phyloP scores from a whole-genome alignment of 2,113 vertebrate genomes.

The Catharus bicknelli region DNA sequence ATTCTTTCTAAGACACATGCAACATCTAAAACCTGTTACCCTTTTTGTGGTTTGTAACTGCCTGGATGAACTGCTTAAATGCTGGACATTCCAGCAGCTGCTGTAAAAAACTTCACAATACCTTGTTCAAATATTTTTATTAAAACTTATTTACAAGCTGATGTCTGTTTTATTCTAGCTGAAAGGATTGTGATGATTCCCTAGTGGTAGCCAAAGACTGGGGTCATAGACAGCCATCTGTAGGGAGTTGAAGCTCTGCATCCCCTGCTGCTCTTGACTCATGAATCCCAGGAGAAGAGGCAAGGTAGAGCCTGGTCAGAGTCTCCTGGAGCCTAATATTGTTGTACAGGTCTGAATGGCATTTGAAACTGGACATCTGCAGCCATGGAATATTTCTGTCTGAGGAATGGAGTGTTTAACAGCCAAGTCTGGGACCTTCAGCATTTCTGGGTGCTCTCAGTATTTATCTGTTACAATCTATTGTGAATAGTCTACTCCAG shows the following conservation, averaged over 20 bases:
- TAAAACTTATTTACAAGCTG: conserved; percentile 44
- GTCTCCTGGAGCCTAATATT: neutral
- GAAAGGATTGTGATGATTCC: neutral
- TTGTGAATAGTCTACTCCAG: neutral
- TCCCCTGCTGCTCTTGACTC: neutral
- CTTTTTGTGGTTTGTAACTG: neutral
- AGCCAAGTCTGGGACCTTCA: neutral
- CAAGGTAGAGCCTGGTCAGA: neutral
- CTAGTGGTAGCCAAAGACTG: neutral
- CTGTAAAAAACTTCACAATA: neutral
- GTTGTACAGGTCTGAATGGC: neutral
- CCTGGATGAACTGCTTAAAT: neutral
- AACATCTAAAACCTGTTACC: neutral
- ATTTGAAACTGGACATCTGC: neutral
- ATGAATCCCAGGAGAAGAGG: neutral
- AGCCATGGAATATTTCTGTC: neutral
- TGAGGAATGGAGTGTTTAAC: neutral
- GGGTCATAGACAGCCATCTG: neutral
- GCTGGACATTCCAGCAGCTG: conserved; percentile 41
- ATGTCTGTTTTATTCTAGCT: neutral
- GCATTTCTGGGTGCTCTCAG: neutral
- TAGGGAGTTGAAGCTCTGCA: neutral
- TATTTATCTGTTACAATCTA: fast-evolving
- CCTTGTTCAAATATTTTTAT: conserved; percentile 44
- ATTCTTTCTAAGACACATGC: neutral